Percentiles rank a stretch among this genome's conserved stretches.
These are phyloP conservation scores for Luscinia megarhynchos DNA, from an alignment of 2,797 vertebrate genomes.

Conservation along the genomic window DNA sequence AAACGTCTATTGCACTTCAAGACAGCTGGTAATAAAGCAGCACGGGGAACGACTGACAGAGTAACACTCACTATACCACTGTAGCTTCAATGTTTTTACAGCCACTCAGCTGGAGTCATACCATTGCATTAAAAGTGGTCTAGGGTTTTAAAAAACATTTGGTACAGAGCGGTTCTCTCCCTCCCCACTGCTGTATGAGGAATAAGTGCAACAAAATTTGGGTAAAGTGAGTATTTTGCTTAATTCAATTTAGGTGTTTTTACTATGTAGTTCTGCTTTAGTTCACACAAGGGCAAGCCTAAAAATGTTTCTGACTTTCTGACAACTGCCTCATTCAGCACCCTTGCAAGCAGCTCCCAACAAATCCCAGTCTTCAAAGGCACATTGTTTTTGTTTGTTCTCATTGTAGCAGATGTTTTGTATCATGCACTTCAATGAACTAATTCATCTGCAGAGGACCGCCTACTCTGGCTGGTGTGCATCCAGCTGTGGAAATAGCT, in stretches of 20 bases:
- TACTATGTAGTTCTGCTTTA: conserved; percentile 50
- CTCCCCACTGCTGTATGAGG: neutral
- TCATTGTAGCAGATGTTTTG: conserved; percentile 78
- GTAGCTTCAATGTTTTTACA: conserved; percentile 53
- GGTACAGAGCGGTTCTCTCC: neutral
- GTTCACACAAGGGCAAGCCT: conserved; percentile 63
- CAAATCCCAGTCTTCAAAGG: conserved; percentile 75
- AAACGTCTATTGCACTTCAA: conserved; percentile 34
- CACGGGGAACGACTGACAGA: neutral
- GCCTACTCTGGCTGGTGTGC: conserved; percentile 71
- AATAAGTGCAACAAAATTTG: neutral
- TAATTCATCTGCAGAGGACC: conserved; percentile 73
- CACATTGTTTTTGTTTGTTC: conserved; percentile 73
- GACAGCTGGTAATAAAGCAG: conserved; percentile 50
- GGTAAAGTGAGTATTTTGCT: conserved; percentile 14
- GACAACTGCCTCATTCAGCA: conserved; percentile 54
- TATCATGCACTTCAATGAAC: conserved; percentile 73
- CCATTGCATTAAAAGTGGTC: conserved; percentile 27
- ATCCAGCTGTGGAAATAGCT: conserved; percentile 81
- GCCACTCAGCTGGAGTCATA: conserved; percentile 47
- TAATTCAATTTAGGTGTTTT: conserved; percentile 33
- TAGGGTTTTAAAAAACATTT: conserved; percentile 33
- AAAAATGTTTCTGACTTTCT: conserved; percentile 64
- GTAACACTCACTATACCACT: conserved; percentile 11
- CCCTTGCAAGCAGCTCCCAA: conserved; percentile 52